Base-by-base conservation (phyloP, 2,888 invertebrate species). In the Tineola bisselliella region DNA sequence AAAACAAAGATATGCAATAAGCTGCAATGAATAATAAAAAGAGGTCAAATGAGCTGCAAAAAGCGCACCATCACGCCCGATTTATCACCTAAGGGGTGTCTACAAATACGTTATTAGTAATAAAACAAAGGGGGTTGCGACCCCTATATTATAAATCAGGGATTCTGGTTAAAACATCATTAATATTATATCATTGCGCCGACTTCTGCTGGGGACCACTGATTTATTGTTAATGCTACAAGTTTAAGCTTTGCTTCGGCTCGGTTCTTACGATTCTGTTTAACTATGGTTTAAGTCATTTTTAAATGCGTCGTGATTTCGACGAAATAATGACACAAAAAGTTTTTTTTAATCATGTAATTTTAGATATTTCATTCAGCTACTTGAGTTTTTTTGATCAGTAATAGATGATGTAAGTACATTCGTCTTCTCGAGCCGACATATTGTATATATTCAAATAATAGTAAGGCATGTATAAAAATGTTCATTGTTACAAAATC, bases 101-200 rank as follows among this genome's bases (percentile, higher is more conserved):
- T n/a, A n/a, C 58, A 58, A 54, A 33, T 33, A 33, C 17, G 12
- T 58, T 58, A 58, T 58, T 58, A 58, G 58, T 30, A 56, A 58
- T 58, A 58, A 58, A 58, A 58, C 58, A 58, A 31, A 15, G 13
- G 58, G 58, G 25, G 58, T 11, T 13, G 33, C 33, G 8, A 25
- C 56, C 58, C 58, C 33, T n/a, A 30, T 12, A n/a, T 19, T 33
- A 58, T 58, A 58, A 58, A 58, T 58, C 58, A 33, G 13, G 15
- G 56, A 3, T 15, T 25, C 25, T 33, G 58, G 58, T 58, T 58
- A 58, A 58, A 58, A 33, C 58, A 58, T 58, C 58, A 58, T 58
- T 58, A 58, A 58, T 58, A 58, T 58, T 58, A 58, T 58, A 58
- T 58, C 58, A 58, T 56, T 25, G 30, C 25, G 19, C 5, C 25